Percentiles rank a stretch among this genome's conserved stretches.
phyloP scores from a whole-genome alignment of 2,888 invertebrate species.

The Minunthozetes semirufus region DNA sequence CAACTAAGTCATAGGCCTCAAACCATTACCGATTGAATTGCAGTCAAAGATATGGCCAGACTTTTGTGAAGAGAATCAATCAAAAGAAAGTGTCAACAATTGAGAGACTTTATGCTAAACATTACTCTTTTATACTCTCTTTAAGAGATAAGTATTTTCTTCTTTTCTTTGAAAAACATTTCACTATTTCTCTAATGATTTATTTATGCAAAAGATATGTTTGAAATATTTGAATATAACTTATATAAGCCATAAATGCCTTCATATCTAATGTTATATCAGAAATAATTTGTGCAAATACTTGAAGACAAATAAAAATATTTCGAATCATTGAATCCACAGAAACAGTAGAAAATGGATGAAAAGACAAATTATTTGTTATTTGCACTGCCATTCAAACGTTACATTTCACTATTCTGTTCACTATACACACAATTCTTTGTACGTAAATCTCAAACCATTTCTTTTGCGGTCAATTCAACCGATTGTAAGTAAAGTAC shows the following conservation, averaged over 20 bases:
- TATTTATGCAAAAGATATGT: constrained; percentile 12
- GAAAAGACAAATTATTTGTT: constrained; percentile 1
- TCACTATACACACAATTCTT: background rate
- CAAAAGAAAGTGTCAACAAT: constrained; percentile 1
- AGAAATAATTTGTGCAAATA: constrained; percentile 3
- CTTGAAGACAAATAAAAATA: background rate
- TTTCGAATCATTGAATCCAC: background rate
- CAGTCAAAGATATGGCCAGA: background rate
- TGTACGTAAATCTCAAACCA: no score
- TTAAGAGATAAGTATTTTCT: background rate
- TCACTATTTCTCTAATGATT: background rate
- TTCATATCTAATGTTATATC: background rate
- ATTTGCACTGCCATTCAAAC: background rate
- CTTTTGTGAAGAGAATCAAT: constrained; percentile 5
- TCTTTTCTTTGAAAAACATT: background rate
- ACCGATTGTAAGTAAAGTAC: no score
- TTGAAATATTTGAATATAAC: background rate
- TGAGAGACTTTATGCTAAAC: background rate
- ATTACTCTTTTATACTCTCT: background rate
- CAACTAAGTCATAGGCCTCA: background rate
- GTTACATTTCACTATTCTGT: background rate
- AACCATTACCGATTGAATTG: constrained; percentile 6
- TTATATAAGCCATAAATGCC: background rate
- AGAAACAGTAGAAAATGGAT: background rate
- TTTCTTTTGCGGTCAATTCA: no score